These are phyloP conservation scores for Lophius piscatorius DNA, from an alignment of 2,113 vertebrate species.

Conservation along the genomic window DNA sequence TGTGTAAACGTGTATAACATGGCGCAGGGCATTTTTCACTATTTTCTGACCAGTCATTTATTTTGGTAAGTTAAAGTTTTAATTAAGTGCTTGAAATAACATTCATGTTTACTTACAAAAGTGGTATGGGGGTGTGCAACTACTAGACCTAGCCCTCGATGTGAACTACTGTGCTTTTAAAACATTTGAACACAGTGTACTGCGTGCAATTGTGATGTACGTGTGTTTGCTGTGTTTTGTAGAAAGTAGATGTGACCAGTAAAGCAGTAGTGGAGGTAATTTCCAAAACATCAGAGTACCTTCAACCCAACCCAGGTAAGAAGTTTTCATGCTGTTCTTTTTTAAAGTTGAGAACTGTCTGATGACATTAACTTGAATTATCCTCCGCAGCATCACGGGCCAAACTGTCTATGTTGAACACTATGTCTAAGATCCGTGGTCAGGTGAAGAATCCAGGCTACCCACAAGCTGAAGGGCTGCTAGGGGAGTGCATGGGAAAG, in stretches of 20 bases:
- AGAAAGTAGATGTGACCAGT: constrained; percentile 98
- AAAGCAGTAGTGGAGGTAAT: constrained; percentile 94
- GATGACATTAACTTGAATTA: neutral
- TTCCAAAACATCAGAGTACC: constrained; percentile 96
- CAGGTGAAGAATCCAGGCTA: constrained; percentile 98
- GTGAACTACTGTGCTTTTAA: no score
- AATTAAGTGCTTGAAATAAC: neutral
- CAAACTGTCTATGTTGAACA: constrained; percentile 98
- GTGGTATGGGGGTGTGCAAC: no score
- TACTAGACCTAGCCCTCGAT: no score
- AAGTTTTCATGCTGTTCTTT: neutral
- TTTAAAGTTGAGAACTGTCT: neutral
- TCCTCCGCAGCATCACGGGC: constrained; percentile 88
- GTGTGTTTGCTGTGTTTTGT: constrained; percentile 40
- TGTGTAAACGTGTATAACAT: no score
- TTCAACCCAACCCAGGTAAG: constrained; percentile 97
- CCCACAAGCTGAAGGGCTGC: constrained; percentile 93
- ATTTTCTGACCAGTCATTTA: no score
- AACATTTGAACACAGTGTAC: neutral
- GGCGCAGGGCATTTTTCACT: no score
- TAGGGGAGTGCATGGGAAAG: constrained; percentile 95
- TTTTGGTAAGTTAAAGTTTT: no score
- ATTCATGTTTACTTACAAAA: no score
- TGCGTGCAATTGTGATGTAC: constrained; percentile 1
- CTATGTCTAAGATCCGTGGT: constrained; percentile 96